Evolutionary conservation across 1,140 invertebrate species (phyloP).

Genomic region (Zeugodacus cucurbitae): DNA sequence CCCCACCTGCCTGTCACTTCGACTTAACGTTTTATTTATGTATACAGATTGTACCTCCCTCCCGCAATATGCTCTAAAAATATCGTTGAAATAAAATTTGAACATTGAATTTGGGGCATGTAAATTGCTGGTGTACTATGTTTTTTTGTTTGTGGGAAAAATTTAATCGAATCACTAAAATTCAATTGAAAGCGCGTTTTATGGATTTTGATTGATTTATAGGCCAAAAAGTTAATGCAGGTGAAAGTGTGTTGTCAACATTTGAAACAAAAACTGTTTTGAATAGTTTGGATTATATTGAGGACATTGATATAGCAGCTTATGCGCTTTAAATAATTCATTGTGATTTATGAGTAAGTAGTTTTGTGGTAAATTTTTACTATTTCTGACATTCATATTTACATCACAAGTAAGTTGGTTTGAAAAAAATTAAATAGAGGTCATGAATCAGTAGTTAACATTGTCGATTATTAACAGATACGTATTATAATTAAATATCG

Average conservation of each 20-base stretch:
- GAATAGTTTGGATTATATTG: too few species aligned
- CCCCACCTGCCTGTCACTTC: background rate
- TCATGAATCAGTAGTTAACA: too few species aligned
- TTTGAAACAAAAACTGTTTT: background rate
- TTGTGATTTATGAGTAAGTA: too few species aligned
- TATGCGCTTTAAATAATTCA: too few species aligned
- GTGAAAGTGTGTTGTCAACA: background rate
- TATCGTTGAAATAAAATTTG: background rate
- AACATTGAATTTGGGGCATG: background rate
- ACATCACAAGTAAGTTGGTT: too few species aligned
- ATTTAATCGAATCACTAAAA: background rate
- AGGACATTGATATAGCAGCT: too few species aligned
- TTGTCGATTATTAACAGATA: too few species aligned
- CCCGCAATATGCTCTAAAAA: background rate
- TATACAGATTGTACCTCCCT: background rate
- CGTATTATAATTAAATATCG: too few species aligned
- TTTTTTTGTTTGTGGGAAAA: background rate
- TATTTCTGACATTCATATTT: too few species aligned
- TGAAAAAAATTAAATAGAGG: too few species aligned
- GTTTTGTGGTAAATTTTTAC: too few species aligned
- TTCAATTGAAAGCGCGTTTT: background rate
- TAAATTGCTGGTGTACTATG: background rate
- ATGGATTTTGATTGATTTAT: background rate
- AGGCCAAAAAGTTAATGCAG: background rate
- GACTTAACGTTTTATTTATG: background rate